Base-by-base conservation (phyloP, 2,113 vertebrate species). In the Cavia porcellus region DNA sequence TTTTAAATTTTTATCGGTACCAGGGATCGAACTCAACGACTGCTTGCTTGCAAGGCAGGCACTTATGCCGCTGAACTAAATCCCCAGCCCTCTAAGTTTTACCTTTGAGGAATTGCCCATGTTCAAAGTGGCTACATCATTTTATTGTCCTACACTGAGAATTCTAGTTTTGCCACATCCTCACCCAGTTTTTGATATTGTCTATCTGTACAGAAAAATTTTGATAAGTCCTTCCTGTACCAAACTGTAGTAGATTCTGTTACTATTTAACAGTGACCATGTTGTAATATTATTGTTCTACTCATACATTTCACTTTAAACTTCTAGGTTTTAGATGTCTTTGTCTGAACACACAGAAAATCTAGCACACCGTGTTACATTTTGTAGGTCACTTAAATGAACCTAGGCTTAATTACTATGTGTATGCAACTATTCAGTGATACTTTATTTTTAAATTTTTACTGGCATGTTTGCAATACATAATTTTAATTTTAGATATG, bases 301-400 rank as follows among this genome's bases (percentile, higher is more conserved):
- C 77, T 94, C 30, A 42, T 35, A 68, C 55, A 6, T 57, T 70
- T 45, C 25, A 79, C n/a, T 64, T 92, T n/a, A 77, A 95, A 38
- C 55, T 86, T 22, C 59, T 72, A 62, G 8, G 19, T 92, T 75
- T 97, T 95, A 59, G 30, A 52, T 92, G 25, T 87, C 47, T 64
- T 86, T 75, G 32, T 82, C 8, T 90, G 77, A 11, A 85, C 74
- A 80, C 45, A 42, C 42, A 92, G 12, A 88, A 80, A 89, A 62
- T 85, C 45, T 62, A 92, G 55, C 61, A 59, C 35, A 88, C 30
- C 47, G 14, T 66, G 32, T 89, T 24, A 9, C 22, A 70, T 92
- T 93, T 95, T 52, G 81, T 77, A 83, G 47, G 89, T 83, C 32
- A 90, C 30, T 94, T 96, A 91, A 83, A 38, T 83, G 47, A 86